A percentile compares a stretch with the other conserved stretches of the same genome.
Evolutionary conservation across 1,140 invertebrate genomes (phyloP).

Genomic region (Holotrichia oblita): DNA sequence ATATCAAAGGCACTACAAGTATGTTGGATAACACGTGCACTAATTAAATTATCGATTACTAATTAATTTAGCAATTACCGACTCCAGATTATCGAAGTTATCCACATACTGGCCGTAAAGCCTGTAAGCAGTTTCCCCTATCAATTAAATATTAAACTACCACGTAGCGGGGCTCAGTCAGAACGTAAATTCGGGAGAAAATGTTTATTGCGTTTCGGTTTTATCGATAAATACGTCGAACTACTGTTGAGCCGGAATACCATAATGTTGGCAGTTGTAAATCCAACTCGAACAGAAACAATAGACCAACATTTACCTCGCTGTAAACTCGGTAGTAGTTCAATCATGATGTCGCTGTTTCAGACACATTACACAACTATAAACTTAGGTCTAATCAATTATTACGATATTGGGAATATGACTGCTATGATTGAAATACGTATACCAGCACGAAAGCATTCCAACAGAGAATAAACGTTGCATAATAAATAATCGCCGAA

Average conservation of each 20-base stretch:
- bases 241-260: not conserved
- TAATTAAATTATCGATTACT: slow-evolving; percentile 35
- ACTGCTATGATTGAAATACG: too few relatives aligned
- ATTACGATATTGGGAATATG: too few relatives aligned
- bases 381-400: too few relatives aligned
- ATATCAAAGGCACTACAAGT: not conserved
- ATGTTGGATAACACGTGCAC: not conserved
- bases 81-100: slow-evolving; percentile 22
- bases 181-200: not conserved
- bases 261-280: slow-evolving; percentile 26
- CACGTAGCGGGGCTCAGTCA: not conserved
- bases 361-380: not conserved
- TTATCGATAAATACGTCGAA: slow-evolving; percentile 10
- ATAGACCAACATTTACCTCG: not conserved
- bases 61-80: slow-evolving; percentile 32
- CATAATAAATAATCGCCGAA: too few relatives aligned
- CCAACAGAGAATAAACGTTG: too few relatives aligned
- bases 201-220: slow-evolving; percentile 14
- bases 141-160: slow-evolving; percentile 34
- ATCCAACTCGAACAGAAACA: not conserved
- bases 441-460: too few relatives aligned
- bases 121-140: not conserved
- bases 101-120: not conserved
- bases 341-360: not conserved
- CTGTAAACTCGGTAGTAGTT: not conserved